Evolutionary conservation across 2,113 vertebrate species (phyloP).

Genomic region (Lampris megalopsis): DNA sequence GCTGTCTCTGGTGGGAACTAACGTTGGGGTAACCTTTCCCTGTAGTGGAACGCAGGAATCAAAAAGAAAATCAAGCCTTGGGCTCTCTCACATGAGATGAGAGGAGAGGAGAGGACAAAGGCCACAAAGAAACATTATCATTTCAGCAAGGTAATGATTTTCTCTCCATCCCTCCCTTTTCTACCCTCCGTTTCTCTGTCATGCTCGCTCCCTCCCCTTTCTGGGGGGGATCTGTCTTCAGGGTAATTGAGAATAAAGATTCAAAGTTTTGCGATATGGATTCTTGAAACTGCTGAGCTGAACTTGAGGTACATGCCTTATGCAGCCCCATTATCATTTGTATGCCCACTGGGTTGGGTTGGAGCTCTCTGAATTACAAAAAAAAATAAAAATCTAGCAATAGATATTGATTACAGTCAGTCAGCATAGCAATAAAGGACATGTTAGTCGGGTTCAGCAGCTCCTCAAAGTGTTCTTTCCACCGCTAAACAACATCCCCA

Average conservation of each 20-base stretch:
- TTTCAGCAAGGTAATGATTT: conserved; percentile 64
- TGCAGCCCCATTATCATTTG: conserved; percentile 52
- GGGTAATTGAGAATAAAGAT: conserved; percentile 48
- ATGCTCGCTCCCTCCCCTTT: conserved; percentile 36
- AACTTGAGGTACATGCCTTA: conserved; percentile 35
- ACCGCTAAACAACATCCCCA: too few relatives aligned
- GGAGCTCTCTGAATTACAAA: conserved; percentile 10
- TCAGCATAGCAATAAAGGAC: conserved; percentile 4
- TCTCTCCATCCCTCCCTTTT: conserved; percentile 13
- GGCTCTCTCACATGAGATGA: conserved; percentile 60
- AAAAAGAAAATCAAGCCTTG: conserved; percentile 57
- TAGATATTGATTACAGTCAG: conserved; percentile 37
- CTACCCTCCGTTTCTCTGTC: too few relatives aligned
- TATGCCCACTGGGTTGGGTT: conserved; percentile 13
- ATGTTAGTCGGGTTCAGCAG: not conserved
- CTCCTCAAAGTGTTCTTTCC: too few relatives aligned
- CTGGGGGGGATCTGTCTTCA: conserved; percentile 46
- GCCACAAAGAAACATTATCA: conserved; percentile 66
- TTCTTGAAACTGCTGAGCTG: conserved; percentile 41
- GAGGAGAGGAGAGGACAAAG: conserved; percentile 51
- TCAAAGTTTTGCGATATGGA: conserved; percentile 46
- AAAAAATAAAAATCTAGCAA: too few relatives aligned
- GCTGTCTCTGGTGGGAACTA: conserved; percentile 51
- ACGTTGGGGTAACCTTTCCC: conserved; percentile 66
- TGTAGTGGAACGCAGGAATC: conserved; percentile 65